These are phyloP conservation scores for Coelopa pilipes DNA, from an alignment of 2,888 invertebrate species.

Conservation along the genomic window DNA sequence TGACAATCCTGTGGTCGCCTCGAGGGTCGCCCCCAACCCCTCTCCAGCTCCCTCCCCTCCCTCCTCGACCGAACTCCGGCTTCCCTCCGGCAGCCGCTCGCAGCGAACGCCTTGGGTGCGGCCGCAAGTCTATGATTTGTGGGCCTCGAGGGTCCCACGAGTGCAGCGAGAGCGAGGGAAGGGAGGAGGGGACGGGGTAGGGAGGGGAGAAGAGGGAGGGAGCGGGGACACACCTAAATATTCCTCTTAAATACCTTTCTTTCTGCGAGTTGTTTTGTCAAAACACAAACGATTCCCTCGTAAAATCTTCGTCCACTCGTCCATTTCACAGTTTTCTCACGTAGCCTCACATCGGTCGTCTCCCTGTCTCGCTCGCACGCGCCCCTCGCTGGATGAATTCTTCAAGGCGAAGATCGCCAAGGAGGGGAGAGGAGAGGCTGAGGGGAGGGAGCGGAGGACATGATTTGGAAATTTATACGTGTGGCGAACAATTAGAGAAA, in stretches of 20 bases:
- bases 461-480: neutral
- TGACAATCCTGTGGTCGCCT: neutral
- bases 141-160: no score
- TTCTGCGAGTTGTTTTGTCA: neutral
- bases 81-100: no score
- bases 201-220: no score
- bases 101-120: no score
- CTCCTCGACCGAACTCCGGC: no score
- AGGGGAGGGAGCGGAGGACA: neutral
- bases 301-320: neutral
- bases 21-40: neutral
- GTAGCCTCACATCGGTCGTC: neutral
- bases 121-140: constrained; percentile 1
- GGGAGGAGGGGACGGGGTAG: no score
- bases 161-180: no score
- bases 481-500: neutral
- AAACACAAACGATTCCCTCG: neutral
- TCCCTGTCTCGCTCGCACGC: neutral
- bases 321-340: constrained; percentile 11
- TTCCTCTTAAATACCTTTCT: neutral
- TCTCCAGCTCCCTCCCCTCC: no score
- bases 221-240: constrained; percentile 5
- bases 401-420: neutral
- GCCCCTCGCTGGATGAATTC: neutral
- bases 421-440: neutral